These are phyloP conservation scores for Plemyria rubiginata DNA, from an alignment of 2,888 invertebrate species.

Conservation along the genomic window DNA sequence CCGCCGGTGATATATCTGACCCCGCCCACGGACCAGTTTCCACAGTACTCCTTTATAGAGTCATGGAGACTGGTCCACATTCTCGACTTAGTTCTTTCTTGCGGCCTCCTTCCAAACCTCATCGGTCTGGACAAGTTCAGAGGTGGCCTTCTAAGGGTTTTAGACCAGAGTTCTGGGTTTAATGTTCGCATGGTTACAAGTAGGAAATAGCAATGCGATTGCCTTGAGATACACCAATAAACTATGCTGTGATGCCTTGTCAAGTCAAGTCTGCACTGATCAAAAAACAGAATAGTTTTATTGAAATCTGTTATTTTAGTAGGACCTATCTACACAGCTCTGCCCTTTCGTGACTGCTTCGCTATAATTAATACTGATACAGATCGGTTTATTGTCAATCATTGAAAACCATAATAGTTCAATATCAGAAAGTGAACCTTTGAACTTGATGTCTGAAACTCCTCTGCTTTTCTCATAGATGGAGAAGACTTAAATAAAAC, in stretches of 20 bases:
- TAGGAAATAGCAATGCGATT: not conserved
- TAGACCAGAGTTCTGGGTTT: conserved; percentile 25
- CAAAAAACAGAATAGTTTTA: not conserved
- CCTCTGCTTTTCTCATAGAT: not conserved
- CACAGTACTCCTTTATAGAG: conserved; percentile 23
- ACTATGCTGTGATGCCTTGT: not conserved
- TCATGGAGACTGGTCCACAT: conserved; percentile 11
- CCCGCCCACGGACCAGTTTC: conserved; percentile 18
- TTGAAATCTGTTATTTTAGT: not conserved
- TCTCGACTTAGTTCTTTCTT: not conserved
- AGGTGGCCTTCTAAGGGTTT: conserved; percentile 3
- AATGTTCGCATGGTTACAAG: conserved; percentile 28
- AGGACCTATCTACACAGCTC: not conserved
- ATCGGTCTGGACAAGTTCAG: conserved; percentile 6
- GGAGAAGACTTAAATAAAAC: no score
- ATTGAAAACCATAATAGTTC: conserved; percentile 14
- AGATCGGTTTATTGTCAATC: not conserved
- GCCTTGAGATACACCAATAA: not conserved
- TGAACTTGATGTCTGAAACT: not conserved
- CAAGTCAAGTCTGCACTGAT: not conserved
- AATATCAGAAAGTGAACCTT: not conserved
- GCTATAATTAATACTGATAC: conserved; percentile 14
- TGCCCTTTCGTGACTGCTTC: conserved; percentile 20
- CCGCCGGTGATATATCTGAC: conserved; percentile 2
- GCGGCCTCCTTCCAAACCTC: conserved; percentile 10